Evolutionary conservation across 1,140 invertebrate species (phyloP).

Genomic region (Zaprionus kolodkinae): DNA sequence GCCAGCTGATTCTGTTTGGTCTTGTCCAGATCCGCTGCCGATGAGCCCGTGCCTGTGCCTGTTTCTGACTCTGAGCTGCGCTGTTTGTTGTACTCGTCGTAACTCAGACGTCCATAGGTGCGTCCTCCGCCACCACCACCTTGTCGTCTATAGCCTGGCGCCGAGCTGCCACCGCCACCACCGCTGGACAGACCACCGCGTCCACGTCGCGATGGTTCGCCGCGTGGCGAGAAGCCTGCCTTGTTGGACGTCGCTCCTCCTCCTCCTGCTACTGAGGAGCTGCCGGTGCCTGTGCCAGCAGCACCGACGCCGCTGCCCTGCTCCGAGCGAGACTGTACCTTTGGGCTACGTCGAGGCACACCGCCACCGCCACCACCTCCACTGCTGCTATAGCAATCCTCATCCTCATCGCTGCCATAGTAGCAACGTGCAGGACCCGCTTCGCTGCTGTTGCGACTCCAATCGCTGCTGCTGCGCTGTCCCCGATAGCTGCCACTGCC

Average conservation of each 20-base stretch:
- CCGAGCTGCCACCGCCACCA: neutral
- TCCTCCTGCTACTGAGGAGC: slow-evolving; percentile 13
- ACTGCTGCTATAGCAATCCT: slow-evolving; percentile 69
- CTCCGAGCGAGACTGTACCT: slow-evolving; percentile 57
- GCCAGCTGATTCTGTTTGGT: slow-evolving; percentile 89
- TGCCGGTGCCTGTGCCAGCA: slow-evolving; percentile 9
- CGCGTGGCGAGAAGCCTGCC: slow-evolving; percentile 89
- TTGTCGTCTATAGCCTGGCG: slow-evolving; percentile 31
- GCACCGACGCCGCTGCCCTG: slow-evolving; percentile 25
- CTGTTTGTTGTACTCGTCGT: slow-evolving; percentile 84
- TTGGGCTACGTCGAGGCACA: slow-evolving; percentile 65
- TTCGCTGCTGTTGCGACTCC: slow-evolving; percentile 54
- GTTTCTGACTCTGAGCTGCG: slow-evolving; percentile 75
- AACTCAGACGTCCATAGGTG: slow-evolving; percentile 86
- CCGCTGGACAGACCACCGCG: slow-evolving; percentile 86
- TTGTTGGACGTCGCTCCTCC: slow-evolving; percentile 55
- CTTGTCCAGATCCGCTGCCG: slow-evolving; percentile 86
- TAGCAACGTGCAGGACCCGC: slow-evolving; percentile 46
- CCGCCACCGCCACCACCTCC: slow-evolving; percentile 39
- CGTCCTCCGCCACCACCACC: slow-evolving; percentile 33
- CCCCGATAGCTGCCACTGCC: slow-evolving; percentile 76
- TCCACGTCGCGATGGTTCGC: slow-evolving; percentile 92
- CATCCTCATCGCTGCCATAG: slow-evolving; percentile 74
- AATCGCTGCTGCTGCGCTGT: slow-evolving; percentile 61
- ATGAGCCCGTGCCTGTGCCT: slow-evolving; percentile 7